phyloP scores from a whole-genome alignment of 2,113 vertebrate genomes.

The Pseudorasbora parva region DNA sequence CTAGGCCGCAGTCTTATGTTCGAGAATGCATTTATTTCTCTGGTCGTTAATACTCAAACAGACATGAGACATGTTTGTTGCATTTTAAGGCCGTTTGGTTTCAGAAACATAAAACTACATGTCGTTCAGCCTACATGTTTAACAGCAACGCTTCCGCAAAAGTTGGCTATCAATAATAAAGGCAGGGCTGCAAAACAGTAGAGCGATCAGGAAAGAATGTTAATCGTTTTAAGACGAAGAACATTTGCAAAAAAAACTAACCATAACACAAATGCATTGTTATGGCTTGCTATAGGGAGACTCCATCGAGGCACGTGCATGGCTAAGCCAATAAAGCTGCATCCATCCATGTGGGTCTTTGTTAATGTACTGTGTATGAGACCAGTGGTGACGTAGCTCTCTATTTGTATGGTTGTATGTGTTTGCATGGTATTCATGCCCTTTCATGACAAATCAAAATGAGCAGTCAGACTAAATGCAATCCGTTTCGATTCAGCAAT shows the following conservation, averaged over 20 bases:
- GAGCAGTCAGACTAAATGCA: background rate
- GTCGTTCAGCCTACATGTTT: background rate
- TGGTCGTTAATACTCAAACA: background rate
- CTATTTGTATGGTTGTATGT: background rate
- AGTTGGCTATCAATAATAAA: background rate
- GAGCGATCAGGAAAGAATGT: background rate
- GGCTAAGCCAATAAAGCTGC: background rate
- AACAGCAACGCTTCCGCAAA: constrained; percentile 33
- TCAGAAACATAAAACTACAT: background rate
- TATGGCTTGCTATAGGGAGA: no score
- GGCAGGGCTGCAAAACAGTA: background rate
- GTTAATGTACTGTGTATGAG: background rate
- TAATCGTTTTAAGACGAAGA: background rate
- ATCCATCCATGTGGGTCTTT: constrained; percentile 7
- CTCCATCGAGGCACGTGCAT: background rate
- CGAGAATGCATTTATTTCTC: background rate
- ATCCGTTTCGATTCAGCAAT: background rate
- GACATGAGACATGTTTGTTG: background rate
- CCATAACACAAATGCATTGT: background rate
- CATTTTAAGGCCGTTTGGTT: background rate
- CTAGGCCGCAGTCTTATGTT: constrained; percentile 73
- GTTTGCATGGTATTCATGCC: background rate
- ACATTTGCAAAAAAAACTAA: background rate
- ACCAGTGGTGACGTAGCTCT: background rate
- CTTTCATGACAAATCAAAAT: background rate